phyloP scores from a whole-genome alignment of 2,113 vertebrate species.

The Vicugna pacos region DNA sequence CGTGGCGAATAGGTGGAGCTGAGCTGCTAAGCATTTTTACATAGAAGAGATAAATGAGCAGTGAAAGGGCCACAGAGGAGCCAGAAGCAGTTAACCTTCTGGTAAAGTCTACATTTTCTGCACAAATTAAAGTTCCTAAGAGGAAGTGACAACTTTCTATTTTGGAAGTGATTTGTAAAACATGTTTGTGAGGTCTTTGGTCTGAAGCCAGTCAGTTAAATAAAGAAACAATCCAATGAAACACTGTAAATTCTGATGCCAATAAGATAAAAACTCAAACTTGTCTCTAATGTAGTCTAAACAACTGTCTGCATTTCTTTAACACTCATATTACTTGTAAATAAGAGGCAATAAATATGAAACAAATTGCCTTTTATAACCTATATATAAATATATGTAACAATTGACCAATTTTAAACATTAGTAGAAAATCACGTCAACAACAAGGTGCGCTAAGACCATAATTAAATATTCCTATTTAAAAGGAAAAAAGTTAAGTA shows the following conservation, averaged over 20 bases:
- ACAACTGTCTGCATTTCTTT: conserved; percentile 23
- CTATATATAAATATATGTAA: background rate
- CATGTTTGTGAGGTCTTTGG: background rate
- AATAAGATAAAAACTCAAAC: conserved; percentile 65
- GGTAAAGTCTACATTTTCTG: background rate
- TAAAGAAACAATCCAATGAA: conserved; percentile 16
- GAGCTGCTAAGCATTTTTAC: background rate
- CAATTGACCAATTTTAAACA: background rate
- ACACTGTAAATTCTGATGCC: conserved; percentile 47
- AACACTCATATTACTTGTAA: conserved; percentile 45
- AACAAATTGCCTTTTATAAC: conserved; percentile 53
- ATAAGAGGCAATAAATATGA: conserved; percentile 35
- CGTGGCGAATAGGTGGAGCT: background rate
- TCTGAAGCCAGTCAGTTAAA: conserved; percentile 38
- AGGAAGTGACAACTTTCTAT: conserved; percentile 43
- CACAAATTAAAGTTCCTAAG: conserved; percentile 69
- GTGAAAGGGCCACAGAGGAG: background rate
- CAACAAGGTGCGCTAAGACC: conserved; percentile 24
- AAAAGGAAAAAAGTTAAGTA: conserved; percentile 56
- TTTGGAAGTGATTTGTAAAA: conserved; percentile 57
- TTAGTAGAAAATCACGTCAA: background rate
- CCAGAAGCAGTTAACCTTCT: conserved; percentile 46
- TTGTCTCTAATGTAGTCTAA: conserved; percentile 34
- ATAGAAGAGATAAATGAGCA: background rate
- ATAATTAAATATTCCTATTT: conserved; percentile 28